These are phyloP conservation scores for Lepetodrilus schrolli DNA, from an alignment of 2,888 invertebrate genomes.

Conservation along the genomic window DNA sequence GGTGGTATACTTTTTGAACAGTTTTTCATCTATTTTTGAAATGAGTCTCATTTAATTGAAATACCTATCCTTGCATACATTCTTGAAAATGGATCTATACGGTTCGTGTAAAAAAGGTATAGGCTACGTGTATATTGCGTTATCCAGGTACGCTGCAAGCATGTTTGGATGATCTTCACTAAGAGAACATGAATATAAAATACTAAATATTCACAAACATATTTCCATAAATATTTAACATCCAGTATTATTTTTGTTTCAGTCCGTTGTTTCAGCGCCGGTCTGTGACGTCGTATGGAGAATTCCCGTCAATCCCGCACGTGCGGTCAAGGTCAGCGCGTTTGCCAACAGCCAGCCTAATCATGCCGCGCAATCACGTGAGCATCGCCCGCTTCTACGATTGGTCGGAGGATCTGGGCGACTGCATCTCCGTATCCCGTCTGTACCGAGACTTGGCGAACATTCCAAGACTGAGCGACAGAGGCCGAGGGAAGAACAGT, in stretches of 20 bases:
- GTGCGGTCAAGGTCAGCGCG: conserved; percentile 35
- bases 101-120: too few species aligned
- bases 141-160: too few species aligned
- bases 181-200: too few species aligned
- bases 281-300: conserved; percentile 49
- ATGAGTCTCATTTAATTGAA: too few species aligned
- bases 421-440: conserved; percentile 51
- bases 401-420: conserved; percentile 49
- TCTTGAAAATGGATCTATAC: too few species aligned
- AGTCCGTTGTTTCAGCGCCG: conserved; percentile 41
- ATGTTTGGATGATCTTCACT: too few species aligned
- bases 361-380: conserved; percentile 53
- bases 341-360: conserved; percentile 41
- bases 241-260: conserved; percentile 28
- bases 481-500: conserved; percentile 37
- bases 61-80: too few species aligned
- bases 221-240: too few species aligned
- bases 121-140: too few species aligned
- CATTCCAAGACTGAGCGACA: conserved; percentile 33
- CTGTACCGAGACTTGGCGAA: conserved; percentile 60
- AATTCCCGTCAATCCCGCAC: not conserved
- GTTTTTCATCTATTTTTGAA: too few species aligned
- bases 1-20: too few species aligned
- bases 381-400: conserved; percentile 64
- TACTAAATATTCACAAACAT: too few species aligned